Evolutionary conservation across 2,113 vertebrate genomes (phyloP).

Genomic region (Hippocampus zosterae): DNA sequence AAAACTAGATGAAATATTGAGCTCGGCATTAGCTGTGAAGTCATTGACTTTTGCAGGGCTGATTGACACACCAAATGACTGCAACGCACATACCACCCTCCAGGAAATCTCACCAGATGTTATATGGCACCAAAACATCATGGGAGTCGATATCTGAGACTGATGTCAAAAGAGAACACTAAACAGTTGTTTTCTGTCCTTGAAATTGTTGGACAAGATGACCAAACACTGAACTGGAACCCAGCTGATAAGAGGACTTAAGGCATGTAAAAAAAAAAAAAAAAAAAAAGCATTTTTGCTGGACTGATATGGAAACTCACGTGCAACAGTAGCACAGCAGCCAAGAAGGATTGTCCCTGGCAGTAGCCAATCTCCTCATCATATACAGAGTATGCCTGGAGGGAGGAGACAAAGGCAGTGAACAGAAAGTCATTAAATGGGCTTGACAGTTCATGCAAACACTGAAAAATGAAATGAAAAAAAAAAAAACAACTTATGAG

Average conservation of each 20-base stretch:
- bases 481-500: background rate
- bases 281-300: background rate
- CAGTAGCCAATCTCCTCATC: constrained; percentile 99
- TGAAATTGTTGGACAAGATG: constrained; percentile 25
- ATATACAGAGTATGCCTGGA: constrained; percentile 95
- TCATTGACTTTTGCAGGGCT: background rate
- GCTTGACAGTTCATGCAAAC: constrained; percentile 2
- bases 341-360: constrained; percentile 97
- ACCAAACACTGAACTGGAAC: background rate
- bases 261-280: constrained; percentile 44
- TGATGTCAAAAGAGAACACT: constrained; percentile 27
- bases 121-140: constrained; percentile 1
- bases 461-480: background rate
- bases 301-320: constrained; percentile 75
- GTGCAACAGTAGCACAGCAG: constrained; percentile 93
- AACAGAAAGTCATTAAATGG: background rate
- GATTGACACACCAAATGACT: background rate
- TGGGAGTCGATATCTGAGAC: background rate
- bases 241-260: constrained; percentile 69
- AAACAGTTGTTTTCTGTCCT: constrained; percentile 15
- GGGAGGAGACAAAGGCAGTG: constrained; percentile 6
- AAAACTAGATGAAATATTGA: background rate
- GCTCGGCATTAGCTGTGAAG: background rate
- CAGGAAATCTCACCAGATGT: background rate
- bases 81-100: background rate